A percentile compares a stretch with the other conserved stretches of the same genome.
phyloP scores from a whole-genome alignment of 1,140 invertebrate genomes.

The Cydia pomonella region DNA sequence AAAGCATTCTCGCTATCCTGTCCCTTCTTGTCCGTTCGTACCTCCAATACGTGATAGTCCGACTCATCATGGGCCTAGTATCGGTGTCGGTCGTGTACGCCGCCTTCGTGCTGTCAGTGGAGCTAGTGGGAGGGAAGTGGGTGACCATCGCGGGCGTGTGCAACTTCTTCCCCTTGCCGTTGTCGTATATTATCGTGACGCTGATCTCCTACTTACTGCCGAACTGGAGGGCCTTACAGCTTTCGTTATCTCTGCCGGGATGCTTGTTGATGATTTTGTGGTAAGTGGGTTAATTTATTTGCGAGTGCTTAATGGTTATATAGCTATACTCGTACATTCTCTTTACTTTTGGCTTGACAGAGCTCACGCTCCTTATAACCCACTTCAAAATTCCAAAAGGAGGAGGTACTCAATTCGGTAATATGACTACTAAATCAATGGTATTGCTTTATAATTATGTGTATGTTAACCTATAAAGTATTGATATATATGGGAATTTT shows the following conservation, averaged over 20 bases:
- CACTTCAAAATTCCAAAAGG: too few species aligned
- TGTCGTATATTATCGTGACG: conserved; percentile 87
- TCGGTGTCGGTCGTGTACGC: conserved; percentile 88
- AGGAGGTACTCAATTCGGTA: too few species aligned
- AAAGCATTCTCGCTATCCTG: conserved; percentile 83
- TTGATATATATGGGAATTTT: too few species aligned
- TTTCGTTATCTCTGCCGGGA: conserved; percentile 86
- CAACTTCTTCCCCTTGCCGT: conserved; percentile 86
- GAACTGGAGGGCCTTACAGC: conserved; percentile 87
- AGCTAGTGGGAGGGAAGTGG: conserved; percentile 88
- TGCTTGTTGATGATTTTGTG: conserved; percentile 84
- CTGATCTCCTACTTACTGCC: conserved; percentile 86
- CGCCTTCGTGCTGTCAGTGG: conserved; percentile 86
- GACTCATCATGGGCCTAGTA: conserved; percentile 84
- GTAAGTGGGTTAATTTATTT: conserved; percentile 69
- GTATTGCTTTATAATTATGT: too few species aligned
- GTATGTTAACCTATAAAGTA: too few species aligned
- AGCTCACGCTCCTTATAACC: too few species aligned
- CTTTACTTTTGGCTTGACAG: too few species aligned
- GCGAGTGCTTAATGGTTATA: conserved; percentile 1
- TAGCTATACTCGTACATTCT: background rate
- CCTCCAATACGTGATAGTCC: conserved; percentile 83
- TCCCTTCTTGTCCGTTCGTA: conserved; percentile 85
- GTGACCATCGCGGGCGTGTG: conserved; percentile 87
- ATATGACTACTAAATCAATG: too few species aligned